These are phyloP conservation scores for Doryteuthis pealeii DNA, from an alignment of 1,140 invertebrate species.

Conservation along the genomic window DNA sequence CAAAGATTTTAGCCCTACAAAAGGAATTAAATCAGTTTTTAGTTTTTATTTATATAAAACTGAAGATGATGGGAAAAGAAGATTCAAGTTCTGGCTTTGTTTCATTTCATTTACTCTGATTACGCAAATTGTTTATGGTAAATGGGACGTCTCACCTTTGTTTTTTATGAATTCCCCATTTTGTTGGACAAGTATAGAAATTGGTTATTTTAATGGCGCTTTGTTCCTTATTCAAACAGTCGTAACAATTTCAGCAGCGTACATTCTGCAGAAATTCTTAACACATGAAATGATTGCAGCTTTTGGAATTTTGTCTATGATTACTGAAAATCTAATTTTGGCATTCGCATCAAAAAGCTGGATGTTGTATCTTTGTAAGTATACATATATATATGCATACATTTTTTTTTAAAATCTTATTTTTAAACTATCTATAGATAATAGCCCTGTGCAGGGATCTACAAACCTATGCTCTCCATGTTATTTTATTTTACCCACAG, in stretches of 20 bases:
- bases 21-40: not conserved
- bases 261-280: constrained; percentile 19
- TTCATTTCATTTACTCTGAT: constrained; percentile 9
- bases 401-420: no score
- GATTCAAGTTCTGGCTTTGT: constrained; percentile 23
- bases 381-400: not conserved
- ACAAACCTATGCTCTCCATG: no score
- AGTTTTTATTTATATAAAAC: constrained; percentile 16
- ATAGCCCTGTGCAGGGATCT: no score
- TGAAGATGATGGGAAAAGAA: not conserved
- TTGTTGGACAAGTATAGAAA: constrained; percentile 24
- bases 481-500: no score
- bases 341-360: constrained; percentile 12
- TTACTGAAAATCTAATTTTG: not conserved
- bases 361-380: constrained; percentile 13
- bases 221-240: not conserved
- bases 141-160: constrained; percentile 6
- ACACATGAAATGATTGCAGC: constrained; percentile 14
- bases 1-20: not conserved
- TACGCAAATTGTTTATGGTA: constrained; percentile 11
- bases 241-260: constrained; percentile 5
- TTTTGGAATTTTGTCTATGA: constrained; percentile 9
- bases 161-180: constrained; percentile 22
- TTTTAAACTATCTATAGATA: no score
- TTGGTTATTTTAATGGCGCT: constrained; percentile 15